Percentiles rank a stretch among this genome's conserved stretches.
Evolutionary conservation across 2,113 vertebrate species (phyloP).

Genomic region (Phaethornis superciliosus): DNA sequence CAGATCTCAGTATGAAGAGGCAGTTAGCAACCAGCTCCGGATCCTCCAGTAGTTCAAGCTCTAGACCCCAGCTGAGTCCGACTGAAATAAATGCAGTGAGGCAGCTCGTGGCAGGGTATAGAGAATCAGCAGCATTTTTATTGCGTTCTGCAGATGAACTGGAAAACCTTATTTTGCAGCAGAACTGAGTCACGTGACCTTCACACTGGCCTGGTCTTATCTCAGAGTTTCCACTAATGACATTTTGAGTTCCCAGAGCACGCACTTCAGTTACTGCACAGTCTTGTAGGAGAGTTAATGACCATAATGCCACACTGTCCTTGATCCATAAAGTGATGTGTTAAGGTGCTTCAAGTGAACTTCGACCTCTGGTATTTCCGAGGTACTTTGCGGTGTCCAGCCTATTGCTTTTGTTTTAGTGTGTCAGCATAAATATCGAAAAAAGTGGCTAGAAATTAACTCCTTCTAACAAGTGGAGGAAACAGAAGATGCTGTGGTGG

Average conservation of each 20-base stretch:
- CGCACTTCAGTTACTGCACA: conserved; percentile 75
- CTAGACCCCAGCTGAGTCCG: conserved; percentile 93
- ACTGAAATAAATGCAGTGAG: conserved; percentile 96
- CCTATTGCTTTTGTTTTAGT: conserved; percentile 80
- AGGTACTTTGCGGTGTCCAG: conserved; percentile 78
- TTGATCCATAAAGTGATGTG: conserved; percentile 78
- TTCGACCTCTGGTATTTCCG: conserved; percentile 73
- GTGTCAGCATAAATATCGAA: conserved; percentile 81
- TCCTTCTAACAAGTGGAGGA: conserved; percentile 78
- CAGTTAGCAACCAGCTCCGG: conserved; percentile 87
- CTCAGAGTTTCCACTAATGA: conserved; percentile 82
- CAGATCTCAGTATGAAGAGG: conserved; percentile 99
- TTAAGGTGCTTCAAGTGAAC: conserved; percentile 81
- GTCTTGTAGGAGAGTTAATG: conserved; percentile 78
- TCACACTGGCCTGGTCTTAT: conserved; percentile 70
- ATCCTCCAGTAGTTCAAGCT: conserved; percentile 88
- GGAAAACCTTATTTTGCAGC: conserved; percentile 99
- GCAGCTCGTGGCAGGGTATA: conserved; percentile 96
- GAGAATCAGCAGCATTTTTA: conserved; percentile 97
- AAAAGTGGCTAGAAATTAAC: conserved; percentile 79
- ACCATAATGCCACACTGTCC: conserved; percentile 78
- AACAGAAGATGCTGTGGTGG: conserved; percentile 76
- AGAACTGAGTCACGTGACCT: conserved; percentile 88
- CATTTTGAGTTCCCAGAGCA: conserved; percentile 80
- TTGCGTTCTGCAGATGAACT: conserved; percentile 97